These are phyloP conservation scores for Darevskia mixta DNA, from an alignment of 2,797 vertebrate species.

Conservation along the genomic window DNA sequence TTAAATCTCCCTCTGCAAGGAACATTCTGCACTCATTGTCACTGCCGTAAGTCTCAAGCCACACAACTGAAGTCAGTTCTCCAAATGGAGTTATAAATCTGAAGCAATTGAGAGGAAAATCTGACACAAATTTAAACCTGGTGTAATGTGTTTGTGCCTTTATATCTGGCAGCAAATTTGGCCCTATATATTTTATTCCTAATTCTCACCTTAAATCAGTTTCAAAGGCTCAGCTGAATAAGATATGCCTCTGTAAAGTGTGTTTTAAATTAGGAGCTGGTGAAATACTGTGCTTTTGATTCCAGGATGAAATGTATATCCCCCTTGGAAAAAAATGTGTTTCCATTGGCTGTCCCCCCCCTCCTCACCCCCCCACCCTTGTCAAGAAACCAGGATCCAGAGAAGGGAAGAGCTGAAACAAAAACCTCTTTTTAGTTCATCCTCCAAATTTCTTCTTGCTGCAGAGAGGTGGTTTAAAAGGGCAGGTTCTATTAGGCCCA, in stretches of 20 bases:
- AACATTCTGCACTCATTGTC: constrained; percentile 46
- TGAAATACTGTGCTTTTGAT: constrained; percentile 63
- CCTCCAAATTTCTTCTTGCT: constrained; percentile 41
- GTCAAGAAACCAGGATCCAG: constrained; percentile 48
- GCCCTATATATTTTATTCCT: constrained; percentile 63
- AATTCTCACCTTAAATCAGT: constrained; percentile 75
- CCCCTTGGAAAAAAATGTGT: constrained; percentile 65
- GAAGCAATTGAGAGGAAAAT: constrained; percentile 35
- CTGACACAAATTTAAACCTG: constrained; percentile 67
- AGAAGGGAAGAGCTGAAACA: constrained; percentile 16
- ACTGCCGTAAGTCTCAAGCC: constrained; percentile 35
- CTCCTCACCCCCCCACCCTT: constrained; percentile 38
- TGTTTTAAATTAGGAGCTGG: constrained; percentile 75
- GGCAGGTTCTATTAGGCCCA: constrained; percentile 53
- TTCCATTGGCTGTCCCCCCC: constrained; percentile 63
- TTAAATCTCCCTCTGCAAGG: not conserved
- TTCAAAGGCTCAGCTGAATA: constrained; percentile 73
- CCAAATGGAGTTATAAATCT: constrained; percentile 52
- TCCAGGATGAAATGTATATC: constrained; percentile 68
- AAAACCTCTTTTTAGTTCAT: constrained; percentile 35
- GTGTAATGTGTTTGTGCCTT: constrained; percentile 64
- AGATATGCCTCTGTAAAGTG: constrained; percentile 63
- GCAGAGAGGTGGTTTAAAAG: constrained; percentile 67
- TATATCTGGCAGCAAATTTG: constrained; percentile 69
- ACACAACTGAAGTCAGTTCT: constrained; percentile 41